A percentile compares a stretch with the other conserved stretches of the same genome.
phyloP scores from a whole-genome alignment of 2,797 vertebrate species.

The Pipistrellus pygmaeus region DNA sequence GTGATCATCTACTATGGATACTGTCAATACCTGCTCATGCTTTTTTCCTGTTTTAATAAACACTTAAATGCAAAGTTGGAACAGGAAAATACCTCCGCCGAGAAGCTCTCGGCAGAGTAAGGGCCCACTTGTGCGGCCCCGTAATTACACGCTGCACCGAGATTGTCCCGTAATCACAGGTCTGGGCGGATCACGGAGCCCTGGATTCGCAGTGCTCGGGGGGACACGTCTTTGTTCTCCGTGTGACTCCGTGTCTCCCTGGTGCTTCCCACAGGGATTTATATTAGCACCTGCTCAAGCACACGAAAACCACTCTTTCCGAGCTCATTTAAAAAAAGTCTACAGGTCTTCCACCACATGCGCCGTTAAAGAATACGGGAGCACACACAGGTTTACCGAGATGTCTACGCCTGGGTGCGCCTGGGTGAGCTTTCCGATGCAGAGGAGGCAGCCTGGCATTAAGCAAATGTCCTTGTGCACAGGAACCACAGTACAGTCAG shows the following conservation, averaged over 20 bases:
- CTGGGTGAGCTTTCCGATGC: conserved; percentile 7
- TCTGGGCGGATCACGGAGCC: background rate
- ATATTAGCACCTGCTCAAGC: conserved; percentile 17
- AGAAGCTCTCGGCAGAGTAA: conserved; percentile 10
- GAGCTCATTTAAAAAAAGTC: conserved; percentile 11
- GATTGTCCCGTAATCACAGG: conserved; percentile 64
- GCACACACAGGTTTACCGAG: conserved; percentile 4
- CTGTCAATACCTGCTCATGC: conserved; percentile 36
- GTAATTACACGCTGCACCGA: background rate
- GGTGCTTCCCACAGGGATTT: conserved; percentile 67
- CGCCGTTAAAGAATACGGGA: conserved; percentile 31
- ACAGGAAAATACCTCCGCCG: conserved; percentile 9
- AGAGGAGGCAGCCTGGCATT: background rate
- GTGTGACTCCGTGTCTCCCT: background rate
- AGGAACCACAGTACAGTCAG: background rate
- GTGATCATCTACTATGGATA: conserved; percentile 63
- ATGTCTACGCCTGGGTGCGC: background rate
- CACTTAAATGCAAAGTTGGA: conserved; percentile 58
- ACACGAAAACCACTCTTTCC: conserved; percentile 41
- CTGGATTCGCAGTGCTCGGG: accelerated
- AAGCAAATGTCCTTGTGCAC: background rate
- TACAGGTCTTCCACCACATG: background rate
- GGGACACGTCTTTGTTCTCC: conserved; percentile 44
- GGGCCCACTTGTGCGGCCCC: conserved; percentile 42
- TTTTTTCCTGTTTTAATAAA: conserved; percentile 67